phyloP scores from a whole-genome alignment of 2,113 vertebrate genomes.

The Scomber scombrus region DNA sequence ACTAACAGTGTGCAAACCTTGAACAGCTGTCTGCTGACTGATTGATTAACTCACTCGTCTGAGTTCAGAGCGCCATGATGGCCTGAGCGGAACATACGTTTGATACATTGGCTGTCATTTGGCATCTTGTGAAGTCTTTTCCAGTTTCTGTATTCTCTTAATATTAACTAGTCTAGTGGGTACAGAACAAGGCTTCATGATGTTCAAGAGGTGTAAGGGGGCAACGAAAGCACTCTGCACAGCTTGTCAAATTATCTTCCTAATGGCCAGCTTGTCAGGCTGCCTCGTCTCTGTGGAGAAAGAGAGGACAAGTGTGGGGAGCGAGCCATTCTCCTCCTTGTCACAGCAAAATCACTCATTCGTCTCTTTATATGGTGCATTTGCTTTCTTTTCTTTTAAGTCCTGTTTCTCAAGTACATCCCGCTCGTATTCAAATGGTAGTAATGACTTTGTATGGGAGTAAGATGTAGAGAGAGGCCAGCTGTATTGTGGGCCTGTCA shows the following conservation, averaged over 20 bases:
- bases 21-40: conserved; percentile 27
- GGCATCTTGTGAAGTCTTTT: conserved; percentile 52
- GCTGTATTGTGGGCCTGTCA: conserved; percentile 77
- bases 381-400: conserved; percentile 66
- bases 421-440: conserved; percentile 70
- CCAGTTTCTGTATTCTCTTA: conserved; percentile 53
- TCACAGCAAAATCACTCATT: conserved; percentile 75
- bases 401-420: conserved; percentile 62
- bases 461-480: conserved; percentile 32
- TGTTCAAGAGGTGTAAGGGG: conserved; percentile 75
- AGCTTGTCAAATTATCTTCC: conserved; percentile 80
- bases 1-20: conserved; percentile 5
- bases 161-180: conserved; percentile 54
- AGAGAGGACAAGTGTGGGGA: conserved; percentile 73
- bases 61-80: conserved; percentile 40
- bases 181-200: conserved; percentile 62
- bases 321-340: conserved; percentile 70
- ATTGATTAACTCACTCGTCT: conserved; percentile 11
- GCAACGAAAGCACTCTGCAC: conserved; percentile 69
- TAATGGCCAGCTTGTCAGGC: conserved; percentile 81
- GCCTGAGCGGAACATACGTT: conserved; percentile 36
- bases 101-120: conserved; percentile 43
- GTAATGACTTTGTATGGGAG: conserved; percentile 68
- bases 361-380: conserved; percentile 60
- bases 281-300: conserved; percentile 57